Percentiles rank a stretch among this genome's conserved stretches.
Conservation (phyloP, 2,888 invertebrate species). For the Euclidia mi region DNA sequence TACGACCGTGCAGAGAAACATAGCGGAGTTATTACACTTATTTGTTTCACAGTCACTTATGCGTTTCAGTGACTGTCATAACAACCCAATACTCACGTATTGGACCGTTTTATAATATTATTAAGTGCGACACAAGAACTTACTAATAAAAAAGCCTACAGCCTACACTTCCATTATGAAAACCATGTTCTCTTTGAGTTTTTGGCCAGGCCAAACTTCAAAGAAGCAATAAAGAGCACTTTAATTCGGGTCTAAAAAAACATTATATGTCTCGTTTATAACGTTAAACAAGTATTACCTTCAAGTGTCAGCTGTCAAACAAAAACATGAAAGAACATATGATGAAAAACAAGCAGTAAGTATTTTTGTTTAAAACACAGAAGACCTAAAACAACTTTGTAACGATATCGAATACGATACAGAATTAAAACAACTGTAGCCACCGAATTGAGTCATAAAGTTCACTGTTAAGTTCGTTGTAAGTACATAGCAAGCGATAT, state of each 20-base stretch:
- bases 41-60: no score
- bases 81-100: no score
- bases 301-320: constrained; percentile 18
- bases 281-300: constrained; percentile 5
- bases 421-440: constrained; percentile 27
- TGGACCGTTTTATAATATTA: no score
- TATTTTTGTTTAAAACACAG: constrained; percentile 32
- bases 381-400: constrained; percentile 44
- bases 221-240: not conserved
- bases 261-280: not conserved
- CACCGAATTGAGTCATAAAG: constrained; percentile 25
- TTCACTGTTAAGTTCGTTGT: constrained; percentile 1
- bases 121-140: no score
- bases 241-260: not conserved
- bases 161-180: no score
- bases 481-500: not conserved
- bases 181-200: no score
- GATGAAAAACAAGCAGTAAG: constrained; percentile 24
- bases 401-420: constrained; percentile 17
- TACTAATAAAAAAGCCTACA: no score
- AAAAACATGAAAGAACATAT: constrained; percentile 16
- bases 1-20: no score
- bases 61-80: no score
- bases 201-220: not conserved
- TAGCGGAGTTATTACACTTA: no score